Evolutionary conservation across 2,888 invertebrate species (phyloP), one percentile per base, ranked within the genome.

Genomic region (Mactromeris polynyma): DNA sequence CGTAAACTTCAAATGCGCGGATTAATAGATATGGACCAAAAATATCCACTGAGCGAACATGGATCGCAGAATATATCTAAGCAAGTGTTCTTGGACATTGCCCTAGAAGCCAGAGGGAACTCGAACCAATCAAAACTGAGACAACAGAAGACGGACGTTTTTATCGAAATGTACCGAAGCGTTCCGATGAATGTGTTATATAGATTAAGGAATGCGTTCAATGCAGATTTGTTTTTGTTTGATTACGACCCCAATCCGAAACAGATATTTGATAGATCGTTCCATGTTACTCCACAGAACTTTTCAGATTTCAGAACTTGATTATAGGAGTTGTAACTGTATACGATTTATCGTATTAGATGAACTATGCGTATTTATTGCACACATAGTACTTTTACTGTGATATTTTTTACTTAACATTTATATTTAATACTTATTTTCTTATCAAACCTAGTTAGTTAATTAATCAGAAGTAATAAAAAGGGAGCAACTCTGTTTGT

Each of bases 1-100:
- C 78, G 85, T 9, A 88, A 87, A 64, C 82, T 92, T 26, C 89
- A 92, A 51, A 88, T 92, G 64, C 79, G 89, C 26, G 89, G 90
- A 19, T 21, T 92, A 14, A 85, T 92, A 26, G 92, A 86, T 58
- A 64, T 89, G 54, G 84, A 86, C 21, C 81, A 87, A 42, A 83
- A 58, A 64, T 87, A 89, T 77, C 89, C 90, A 7, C 42, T 90
- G 14, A 40, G 31, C 11, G 51, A 11, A 26, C 9, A 33, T 1
- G 64, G 21, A 2, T 77, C 82, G 11, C 51, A 33, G 11, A 82
- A 11, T 7, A 26, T 84, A 19, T 81, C 58, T 11, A 38, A 36
- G 38, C 69, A 77, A 64, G 51, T 78, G 0, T 86, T 91, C 33
- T 46, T 84, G 73, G 38, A 83, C 42, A 33, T 88, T 2, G 91